phyloP scores from a whole-genome alignment of 2,888 invertebrate species.

The Apantesis nais region DNA sequence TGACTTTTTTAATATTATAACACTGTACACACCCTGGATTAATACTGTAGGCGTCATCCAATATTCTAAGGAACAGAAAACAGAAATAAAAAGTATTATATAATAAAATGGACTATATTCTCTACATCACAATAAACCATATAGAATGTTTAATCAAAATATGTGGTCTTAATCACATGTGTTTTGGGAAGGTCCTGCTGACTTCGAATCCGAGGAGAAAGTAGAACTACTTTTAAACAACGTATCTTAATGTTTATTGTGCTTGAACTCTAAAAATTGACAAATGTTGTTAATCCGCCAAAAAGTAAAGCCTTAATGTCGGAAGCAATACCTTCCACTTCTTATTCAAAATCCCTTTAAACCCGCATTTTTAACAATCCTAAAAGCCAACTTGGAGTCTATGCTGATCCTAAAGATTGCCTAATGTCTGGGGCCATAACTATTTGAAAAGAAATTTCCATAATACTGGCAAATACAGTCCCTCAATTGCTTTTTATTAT shows the following conservation, averaged over 20 bases:
- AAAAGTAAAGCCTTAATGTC: not conserved
- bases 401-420: slow-evolving; percentile 1
- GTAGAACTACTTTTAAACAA: not conserved
- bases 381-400: not conserved
- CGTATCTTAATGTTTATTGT: too few species aligned
- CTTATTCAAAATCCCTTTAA: not conserved
- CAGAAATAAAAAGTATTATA: too few species aligned
- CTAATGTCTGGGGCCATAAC: slow-evolving; percentile 2
- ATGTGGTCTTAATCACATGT: too few species aligned
- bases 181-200: too few species aligned
- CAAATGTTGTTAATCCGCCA: not conserved
- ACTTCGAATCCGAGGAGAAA: too few species aligned
- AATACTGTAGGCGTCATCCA: too few species aligned
- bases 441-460: slow-evolving; percentile 9
- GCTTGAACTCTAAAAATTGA: not conserved
- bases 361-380: not conserved
- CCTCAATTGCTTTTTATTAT: slow-evolving; percentile 8
- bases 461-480: slow-evolving; percentile 6
- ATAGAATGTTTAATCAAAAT: not conserved
- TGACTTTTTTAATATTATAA: too few species aligned
- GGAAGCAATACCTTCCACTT: not conserved
- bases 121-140: not conserved
- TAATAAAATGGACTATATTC: too few species aligned
- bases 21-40: too few species aligned
- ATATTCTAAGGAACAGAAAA: too few species aligned